Evolutionary conservation across 2,113 vertebrate genomes (phyloP).

Genomic region (Antigone vipio): DNA sequence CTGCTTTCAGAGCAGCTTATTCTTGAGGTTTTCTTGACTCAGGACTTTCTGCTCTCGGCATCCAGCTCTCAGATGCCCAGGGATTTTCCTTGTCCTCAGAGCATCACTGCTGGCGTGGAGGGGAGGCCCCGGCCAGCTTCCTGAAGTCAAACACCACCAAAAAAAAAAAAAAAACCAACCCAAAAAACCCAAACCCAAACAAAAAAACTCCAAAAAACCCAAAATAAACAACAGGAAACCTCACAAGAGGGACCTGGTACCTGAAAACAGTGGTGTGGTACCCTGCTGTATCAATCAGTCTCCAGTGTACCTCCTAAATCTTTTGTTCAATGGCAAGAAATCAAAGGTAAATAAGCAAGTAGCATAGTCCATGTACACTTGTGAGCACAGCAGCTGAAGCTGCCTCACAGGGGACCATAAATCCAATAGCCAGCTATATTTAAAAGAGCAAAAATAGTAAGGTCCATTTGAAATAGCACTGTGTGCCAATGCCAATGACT

Average conservation of each 20-base stretch:
- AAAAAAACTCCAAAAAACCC: too few species aligned
- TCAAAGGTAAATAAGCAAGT: background rate
- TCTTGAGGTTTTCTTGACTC: background rate
- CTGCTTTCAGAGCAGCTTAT: background rate
- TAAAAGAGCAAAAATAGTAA: background rate
- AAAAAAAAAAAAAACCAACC: background rate
- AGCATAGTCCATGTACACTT: background rate
- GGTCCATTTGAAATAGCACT: background rate
- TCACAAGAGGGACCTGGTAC: background rate
- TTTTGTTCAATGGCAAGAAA: background rate
- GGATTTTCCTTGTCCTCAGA: background rate
- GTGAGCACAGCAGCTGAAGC: background rate
- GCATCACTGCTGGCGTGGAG: background rate
- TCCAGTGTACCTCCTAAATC: background rate
- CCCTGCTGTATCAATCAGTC: background rate
- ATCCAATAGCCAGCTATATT: background rate
- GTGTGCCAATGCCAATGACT: background rate
- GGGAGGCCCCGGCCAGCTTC: background rate
- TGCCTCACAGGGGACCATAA: background rate
- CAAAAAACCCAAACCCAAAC: too few species aligned
- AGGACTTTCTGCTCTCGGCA: background rate
- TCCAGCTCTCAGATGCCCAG: background rate
- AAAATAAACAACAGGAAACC: background rate
- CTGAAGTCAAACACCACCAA: background rate
- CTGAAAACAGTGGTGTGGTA: background rate